Percentiles rank a stretch among this genome's conserved stretches.
Conservation (phyloP, 2,888 invertebrate species). For the Caenorhabditis auriculariae region DNA sequence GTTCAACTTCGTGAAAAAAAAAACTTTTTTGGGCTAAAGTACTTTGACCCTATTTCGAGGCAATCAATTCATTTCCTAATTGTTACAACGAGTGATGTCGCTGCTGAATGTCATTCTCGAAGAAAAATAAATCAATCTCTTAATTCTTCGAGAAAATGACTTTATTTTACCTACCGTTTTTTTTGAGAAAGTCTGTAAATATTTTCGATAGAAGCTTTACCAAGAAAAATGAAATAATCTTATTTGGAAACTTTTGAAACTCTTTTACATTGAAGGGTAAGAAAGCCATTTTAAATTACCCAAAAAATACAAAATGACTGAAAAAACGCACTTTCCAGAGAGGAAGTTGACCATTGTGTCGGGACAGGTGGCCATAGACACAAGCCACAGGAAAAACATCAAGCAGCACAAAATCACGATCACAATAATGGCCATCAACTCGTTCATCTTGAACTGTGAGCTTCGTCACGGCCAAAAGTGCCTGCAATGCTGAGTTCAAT, state of each 20-base stretch:
- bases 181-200: too few relatives aligned
- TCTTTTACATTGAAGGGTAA: too few relatives aligned
- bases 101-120: conserved; percentile 17
- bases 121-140: background rate
- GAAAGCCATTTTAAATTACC: conserved; percentile 3
- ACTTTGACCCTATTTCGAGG: too few relatives aligned
- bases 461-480: background rate
- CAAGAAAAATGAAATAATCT: background rate
- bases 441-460: conserved; percentile 54
- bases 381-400: conserved; percentile 58
- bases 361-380: conserved; percentile 60
- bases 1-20: too few relatives aligned
- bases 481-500: too few relatives aligned
- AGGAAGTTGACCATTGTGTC: conserved; percentile 56
- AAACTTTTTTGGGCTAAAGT: too few relatives aligned
- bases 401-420: conserved; percentile 58
- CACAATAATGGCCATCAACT: conserved; percentile 55
- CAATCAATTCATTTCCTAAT: too few relatives aligned
- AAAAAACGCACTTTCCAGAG: conserved; percentile 43
- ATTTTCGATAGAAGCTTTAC: background rate
- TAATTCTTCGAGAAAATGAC: background rate
- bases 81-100: too few relatives aligned
- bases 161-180: too few relatives aligned
- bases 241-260: background rate
- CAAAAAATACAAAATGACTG: background rate